Conservation (phyloP, 2,113 vertebrate genomes). For the Carassius auratus region DNA sequence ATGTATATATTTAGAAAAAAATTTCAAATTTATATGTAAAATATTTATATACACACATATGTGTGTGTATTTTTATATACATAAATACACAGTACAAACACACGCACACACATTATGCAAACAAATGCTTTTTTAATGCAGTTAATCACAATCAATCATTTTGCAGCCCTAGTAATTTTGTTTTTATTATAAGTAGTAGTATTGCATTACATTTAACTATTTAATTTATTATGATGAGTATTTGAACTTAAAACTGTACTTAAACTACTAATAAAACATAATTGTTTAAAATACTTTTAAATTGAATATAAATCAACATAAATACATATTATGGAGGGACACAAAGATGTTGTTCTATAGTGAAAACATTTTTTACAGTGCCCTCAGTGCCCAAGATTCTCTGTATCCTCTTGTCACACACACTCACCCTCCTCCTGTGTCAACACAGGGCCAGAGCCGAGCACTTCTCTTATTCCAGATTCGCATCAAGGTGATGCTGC, state of each 20-base stretch:
- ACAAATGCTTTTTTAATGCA: no score
- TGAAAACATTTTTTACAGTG: neutral
- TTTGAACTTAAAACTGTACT: neutral
- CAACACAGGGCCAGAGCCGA: constrained; percentile 67
- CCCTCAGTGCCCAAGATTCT: neutral
- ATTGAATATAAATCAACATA: neutral
- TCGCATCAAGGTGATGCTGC: constrained; percentile 77
- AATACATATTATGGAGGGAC: neutral
- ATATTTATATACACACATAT: no score
- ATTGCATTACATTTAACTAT: no score
- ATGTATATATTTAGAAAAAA: no score
- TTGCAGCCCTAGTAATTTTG: no score
- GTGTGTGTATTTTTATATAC: no score
- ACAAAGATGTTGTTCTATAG: neutral
- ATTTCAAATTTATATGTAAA: no score
- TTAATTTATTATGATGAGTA: no score
- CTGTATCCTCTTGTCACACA: constrained; percentile 29
- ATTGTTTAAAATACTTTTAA: neutral
- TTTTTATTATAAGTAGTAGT: no score
- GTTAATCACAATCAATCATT: no score
- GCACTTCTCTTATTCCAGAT: constrained; percentile 67
- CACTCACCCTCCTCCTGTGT: constrained; percentile 53
- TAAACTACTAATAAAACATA: neutral
- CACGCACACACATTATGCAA: no score
- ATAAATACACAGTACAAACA: no score